Conservation (phyloP, 2,888 invertebrate species). For the Pardosa pseudoannulata region DNA sequence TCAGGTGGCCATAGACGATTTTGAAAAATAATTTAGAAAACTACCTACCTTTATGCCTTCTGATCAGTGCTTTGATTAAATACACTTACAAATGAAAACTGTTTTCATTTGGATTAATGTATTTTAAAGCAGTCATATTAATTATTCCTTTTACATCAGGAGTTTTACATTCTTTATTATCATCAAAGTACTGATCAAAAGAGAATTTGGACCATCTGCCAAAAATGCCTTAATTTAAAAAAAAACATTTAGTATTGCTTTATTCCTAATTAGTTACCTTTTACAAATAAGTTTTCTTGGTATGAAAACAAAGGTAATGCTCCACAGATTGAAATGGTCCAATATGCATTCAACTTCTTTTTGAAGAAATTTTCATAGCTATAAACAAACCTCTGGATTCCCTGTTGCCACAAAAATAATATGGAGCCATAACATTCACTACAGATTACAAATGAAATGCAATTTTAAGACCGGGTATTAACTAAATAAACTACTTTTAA, state of each 20-base stretch:
- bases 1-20: too few relatives aligned
- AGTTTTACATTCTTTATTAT: too few relatives aligned
- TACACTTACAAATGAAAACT: too few relatives aligned
- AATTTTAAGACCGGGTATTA: too few relatives aligned
- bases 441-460: too few relatives aligned
- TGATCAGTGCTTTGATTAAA: neutral
- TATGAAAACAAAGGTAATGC: constrained; percentile 65
- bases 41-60: neutral
- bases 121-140: too few relatives aligned
- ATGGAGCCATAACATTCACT: constrained; percentile 9
- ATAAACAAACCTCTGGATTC: neutral
- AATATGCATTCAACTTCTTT: too few relatives aligned
- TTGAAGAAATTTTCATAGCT: neutral
- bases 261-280: too few relatives aligned
- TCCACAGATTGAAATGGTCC: constrained; percentile 33
- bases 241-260: too few relatives aligned
- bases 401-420: constrained; percentile 10
- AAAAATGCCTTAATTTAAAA: neutral
- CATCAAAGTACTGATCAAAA: neutral
- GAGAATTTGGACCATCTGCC: neutral
- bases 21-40: neutral
- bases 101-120: too few relatives aligned
- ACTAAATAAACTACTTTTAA: too few relatives aligned
- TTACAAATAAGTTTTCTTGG: constrained; percentile 11
- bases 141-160: too few relatives aligned